Evolutionary conservation across 2,888 invertebrate species (phyloP).

Genomic region (Rhagonycha lutea): DNA sequence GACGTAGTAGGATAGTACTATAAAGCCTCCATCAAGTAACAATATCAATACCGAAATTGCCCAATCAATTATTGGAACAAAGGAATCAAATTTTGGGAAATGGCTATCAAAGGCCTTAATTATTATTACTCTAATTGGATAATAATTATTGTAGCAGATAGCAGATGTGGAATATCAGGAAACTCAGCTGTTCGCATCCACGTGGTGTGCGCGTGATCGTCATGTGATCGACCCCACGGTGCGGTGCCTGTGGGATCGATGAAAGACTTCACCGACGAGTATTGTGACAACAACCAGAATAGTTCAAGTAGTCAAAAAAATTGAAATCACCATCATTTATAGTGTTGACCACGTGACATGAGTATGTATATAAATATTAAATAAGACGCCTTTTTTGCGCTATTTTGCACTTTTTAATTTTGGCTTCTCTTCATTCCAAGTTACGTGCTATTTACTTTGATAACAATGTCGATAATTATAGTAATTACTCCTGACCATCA

Average conservation of each 20-base stretch:
- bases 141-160: constrained; percentile 19
- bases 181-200: constrained; percentile 36
- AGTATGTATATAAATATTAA: constrained; percentile 41
- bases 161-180: constrained; percentile 18
- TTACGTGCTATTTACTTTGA: background rate
- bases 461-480: background rate
- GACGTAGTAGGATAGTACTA: background rate
- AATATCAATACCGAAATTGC: background rate
- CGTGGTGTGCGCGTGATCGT: constrained; percentile 48
- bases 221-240: constrained; percentile 43
- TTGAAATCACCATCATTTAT: constrained; percentile 33
- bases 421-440: background rate
- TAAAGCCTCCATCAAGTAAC: background rate
- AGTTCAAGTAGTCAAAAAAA: constrained; percentile 36
- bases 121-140: background rate
- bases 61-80: background rate
- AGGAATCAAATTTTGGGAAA: background rate
- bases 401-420: constrained; percentile 10
- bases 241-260: constrained; percentile 46
- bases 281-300: constrained; percentile 20
- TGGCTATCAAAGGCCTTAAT: background rate
- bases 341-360: constrained; percentile 45
- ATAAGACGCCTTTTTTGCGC: background rate
- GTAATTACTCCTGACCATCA: background rate
- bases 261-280: constrained; percentile 34